Evolutionary conservation across 2,797 vertebrate genomes (phyloP), one percentile per base, ranked within the genome.

Genomic region (Lithobates pipiens): DNA sequence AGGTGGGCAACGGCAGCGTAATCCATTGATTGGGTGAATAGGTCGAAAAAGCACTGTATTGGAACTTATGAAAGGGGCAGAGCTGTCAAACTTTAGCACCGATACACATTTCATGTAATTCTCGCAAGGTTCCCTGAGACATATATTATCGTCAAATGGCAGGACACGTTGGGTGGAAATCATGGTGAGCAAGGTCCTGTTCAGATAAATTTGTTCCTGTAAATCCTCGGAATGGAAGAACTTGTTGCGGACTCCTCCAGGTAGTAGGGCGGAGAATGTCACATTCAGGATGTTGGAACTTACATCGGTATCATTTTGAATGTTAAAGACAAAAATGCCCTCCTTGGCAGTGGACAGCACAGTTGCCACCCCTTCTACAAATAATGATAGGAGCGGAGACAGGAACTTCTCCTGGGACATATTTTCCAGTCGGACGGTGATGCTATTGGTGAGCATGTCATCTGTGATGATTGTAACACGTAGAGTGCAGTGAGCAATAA

Each of bases 61-160:
- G 0, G 98, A 99, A 85, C 96, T 95, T 90, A 99, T 95, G 92
- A 99, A 99, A 0, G 98, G 98, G 0, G 98, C 98, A 0, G 97
- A 99, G 92, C 96, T 97, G 95, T 99, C 98, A 0, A 99, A 99
- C 90, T 95, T 96, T 67, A 99, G 93, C 67, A 99, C 98, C 0
- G 98, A 99, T n/a, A 99, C 97, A 0, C 98, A 99, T 90, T 99
- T 99, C 98, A 99, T 99, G 94, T 99, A 99, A 95, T 99, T 99
- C 94, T 99, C 98, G 0, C 98, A 99, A n/a, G 98, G 98, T 91
- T 99, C 98, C 0, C 98, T 95, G 88, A 99, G 90, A 91, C 98
- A 99, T 93, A 99, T 98, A 94, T 99, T 99, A 93, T 99, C 98
- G 0, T 99, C 98, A 0, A 99, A 99, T 0, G 98, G 98, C 87